Evolutionary conservation across 2,797 vertebrate genomes (phyloP).

Genomic region (Acrocephalus scirpaceus): DNA sequence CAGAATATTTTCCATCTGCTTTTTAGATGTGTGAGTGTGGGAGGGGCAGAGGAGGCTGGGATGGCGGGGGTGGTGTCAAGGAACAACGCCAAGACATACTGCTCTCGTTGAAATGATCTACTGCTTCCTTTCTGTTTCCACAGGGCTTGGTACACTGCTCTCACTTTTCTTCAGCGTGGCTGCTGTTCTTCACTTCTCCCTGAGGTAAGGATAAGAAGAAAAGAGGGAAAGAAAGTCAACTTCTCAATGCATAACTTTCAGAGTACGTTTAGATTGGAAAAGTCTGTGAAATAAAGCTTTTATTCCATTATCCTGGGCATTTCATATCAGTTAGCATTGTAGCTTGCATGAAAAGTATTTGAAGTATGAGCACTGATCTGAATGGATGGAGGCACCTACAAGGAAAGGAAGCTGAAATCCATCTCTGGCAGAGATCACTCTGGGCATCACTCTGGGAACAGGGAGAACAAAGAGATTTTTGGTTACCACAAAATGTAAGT

Average conservation of each 20-base stretch:
- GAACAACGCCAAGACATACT: constrained; percentile 28
- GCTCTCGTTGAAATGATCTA: constrained; percentile 38
- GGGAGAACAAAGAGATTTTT: not conserved
- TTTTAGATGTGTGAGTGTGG: constrained; percentile 59
- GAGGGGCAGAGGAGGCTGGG: constrained; percentile 57
- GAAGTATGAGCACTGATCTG: not conserved
- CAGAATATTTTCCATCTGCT: constrained; percentile 72
- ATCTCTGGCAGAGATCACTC: not conserved
- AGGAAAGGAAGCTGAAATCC: not conserved
- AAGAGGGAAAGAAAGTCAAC: not conserved
- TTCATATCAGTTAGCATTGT: not conserved
- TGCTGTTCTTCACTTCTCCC: constrained; percentile 30
- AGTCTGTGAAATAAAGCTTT: not conserved
- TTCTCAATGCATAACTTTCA: not conserved
- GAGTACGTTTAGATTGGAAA: not conserved
- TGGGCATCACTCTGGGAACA: not conserved
- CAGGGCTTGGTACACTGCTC: not conserved
- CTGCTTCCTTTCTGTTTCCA: constrained; percentile 45
- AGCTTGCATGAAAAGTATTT: not conserved
- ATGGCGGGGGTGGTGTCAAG: constrained; percentile 38
- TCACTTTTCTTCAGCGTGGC: not conserved
- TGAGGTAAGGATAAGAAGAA: not conserved
- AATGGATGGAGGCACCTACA: not conserved
- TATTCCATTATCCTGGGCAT: not conserved
- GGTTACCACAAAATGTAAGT: not conserved